Base-by-base conservation (phyloP, 2,888 invertebrate genomes). In the Ormyrus thymus region DNA sequence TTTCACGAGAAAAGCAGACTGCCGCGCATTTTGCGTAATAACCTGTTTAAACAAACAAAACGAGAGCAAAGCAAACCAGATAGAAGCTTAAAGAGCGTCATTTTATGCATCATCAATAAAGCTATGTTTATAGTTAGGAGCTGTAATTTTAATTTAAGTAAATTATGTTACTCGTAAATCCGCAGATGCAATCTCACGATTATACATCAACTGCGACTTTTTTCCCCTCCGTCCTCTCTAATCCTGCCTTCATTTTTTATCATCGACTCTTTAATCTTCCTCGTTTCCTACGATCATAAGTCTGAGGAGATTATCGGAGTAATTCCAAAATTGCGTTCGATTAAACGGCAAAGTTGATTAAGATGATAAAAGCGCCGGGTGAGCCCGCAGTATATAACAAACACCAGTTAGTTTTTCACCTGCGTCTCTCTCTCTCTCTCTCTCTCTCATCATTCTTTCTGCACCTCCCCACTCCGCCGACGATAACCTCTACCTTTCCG, bases 101-200 rank as follows among this genome's bases (percentile, higher is more conserved):
- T 50, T 69, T 56, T 29, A 61, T 61, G 62, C 55, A 43, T 7
- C 69, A 69, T 69, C 69, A 69, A 69, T 76, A 62, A 76, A 69
- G 61, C 55, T 59, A 8, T 29, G 15, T 62, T 69, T 69, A 69
- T 53, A 59, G 48, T 7, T 53, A 15, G 61, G 50, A 53, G 76
- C 62, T 76, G 45, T 70, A 76, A 76, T 76, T 76, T 76, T 70
- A 76, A 70, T 76, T 70, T 62, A 29, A 50, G 59, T 70, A 71
- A 77, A 46, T 77, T 77, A 77, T 46, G 62, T 69, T 70, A 56
- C 10, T 29, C 58, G 13, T 55, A 43, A 15, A 64, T 10, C 11
- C 48, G 65, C 43, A 55, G 66, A 77, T 72, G 29, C 13, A 66
- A 72, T 77, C 65, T 77, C 48, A n/a, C 46, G 66, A 72, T 72